Conservation (phyloP, 2,113 vertebrate species). For the Psammodynastes pulverulentus region DNA sequence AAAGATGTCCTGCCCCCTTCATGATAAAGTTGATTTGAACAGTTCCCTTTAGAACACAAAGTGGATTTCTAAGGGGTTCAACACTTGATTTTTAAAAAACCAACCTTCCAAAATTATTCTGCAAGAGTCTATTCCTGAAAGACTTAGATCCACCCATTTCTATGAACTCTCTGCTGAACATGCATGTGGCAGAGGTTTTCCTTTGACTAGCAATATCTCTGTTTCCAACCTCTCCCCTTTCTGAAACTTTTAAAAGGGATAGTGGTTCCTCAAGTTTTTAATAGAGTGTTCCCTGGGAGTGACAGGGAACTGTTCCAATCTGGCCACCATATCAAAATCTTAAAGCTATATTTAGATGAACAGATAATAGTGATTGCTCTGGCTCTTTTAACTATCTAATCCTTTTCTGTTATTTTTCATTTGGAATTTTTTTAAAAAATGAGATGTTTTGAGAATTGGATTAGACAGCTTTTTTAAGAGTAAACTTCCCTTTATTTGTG, state of each 20-base stretch:
- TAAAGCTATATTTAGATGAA: neutral
- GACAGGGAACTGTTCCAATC: neutral
- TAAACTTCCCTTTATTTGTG: neutral
- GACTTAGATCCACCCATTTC: neutral
- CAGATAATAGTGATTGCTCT: neutral
- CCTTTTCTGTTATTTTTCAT: neutral
- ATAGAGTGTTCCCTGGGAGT: neutral
- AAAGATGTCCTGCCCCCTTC: neutral
- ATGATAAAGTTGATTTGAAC: neutral
- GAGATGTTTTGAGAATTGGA: neutral
- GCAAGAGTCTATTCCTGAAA: neutral
- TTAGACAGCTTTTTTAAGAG: neutral
- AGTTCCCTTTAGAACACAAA: neutral
- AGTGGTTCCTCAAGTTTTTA: neutral
- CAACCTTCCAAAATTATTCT: neutral
- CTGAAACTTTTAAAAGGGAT: neutral
- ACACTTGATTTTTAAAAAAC: neutral
- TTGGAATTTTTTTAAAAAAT: neutral
- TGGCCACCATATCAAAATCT: neutral
- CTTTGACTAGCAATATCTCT: neutral
- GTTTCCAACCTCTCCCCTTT: neutral
- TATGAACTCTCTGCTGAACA: neutral
- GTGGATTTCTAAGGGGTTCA: neutral
- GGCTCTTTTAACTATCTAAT: neutral
- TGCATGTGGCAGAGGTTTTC: neutral